Conservation (phyloP, 2,797 vertebrate species). For the Erithacus rubecula region DNA sequence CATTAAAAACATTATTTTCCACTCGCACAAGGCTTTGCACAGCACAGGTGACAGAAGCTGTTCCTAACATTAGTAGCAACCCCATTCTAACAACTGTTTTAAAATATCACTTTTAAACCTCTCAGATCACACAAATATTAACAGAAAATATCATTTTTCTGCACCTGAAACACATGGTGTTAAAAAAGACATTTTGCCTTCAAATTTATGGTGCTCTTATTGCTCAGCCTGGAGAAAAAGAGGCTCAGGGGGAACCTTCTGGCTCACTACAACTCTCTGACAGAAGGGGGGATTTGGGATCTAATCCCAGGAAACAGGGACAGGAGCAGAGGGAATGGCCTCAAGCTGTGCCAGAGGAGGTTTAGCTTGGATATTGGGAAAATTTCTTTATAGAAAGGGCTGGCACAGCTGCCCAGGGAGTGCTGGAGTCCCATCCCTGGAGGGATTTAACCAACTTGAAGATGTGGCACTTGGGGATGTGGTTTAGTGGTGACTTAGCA, state of each 20-base stretch:
- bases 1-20: background rate
- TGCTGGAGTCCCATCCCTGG: background rate
- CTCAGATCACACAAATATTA: background rate
- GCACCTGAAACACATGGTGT: background rate
- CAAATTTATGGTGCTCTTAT: no score
- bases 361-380: rapidly evolving
- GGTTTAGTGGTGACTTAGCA: no score
- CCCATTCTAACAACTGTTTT: background rate
- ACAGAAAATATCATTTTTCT: background rate
- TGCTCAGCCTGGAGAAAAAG: background rate
- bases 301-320: background rate
- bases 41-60: background rate
- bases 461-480: background rate
- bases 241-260: no score
- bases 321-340: background rate
- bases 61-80: background rate
- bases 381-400: background rate
- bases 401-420: background rate
- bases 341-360: background rate
- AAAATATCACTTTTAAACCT: background rate
- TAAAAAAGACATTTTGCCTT: background rate
- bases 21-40: background rate
- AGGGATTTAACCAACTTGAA: background rate
- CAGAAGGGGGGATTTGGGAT: background rate
- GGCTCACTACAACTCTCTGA: background rate